Conservation (phyloP, 2,888 invertebrate species). For the Metopia argyrocephala region DNA sequence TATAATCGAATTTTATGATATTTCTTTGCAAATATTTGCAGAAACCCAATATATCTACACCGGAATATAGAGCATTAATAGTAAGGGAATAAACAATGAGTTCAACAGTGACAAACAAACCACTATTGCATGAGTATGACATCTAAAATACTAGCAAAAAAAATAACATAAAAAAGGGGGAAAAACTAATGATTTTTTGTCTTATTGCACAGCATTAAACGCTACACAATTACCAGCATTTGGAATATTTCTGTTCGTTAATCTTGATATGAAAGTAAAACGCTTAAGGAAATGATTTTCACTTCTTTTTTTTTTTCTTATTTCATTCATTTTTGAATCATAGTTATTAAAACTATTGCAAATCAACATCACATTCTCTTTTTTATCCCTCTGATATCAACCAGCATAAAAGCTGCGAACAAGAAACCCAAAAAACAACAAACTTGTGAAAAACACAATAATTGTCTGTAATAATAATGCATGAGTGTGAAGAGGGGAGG, state of each 20-base stretch:
- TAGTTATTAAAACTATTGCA: conserved; percentile 19
- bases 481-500: not conserved
- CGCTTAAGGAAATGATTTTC: conserved; percentile 59
- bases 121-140: too few species aligned
- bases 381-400: not conserved
- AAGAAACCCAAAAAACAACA: conserved; percentile 4
- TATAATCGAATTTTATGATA: too few species aligned
- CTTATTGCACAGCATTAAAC: not conserved
- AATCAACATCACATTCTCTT: not conserved
- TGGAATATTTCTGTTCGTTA: conserved; percentile 4
- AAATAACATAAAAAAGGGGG: not conserved
- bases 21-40: too few species aligned
- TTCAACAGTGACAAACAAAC: not conserved
- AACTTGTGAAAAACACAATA: conserved; percentile 3
- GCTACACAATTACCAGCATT: conserved; percentile 13
- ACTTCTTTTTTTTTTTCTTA: not conserved
- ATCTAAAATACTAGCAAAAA: too few species aligned
- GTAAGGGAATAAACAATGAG: not conserved
- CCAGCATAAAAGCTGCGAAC: not conserved
- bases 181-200: not conserved
- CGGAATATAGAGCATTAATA: not conserved
- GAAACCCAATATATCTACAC: too few species aligned
- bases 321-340: not conserved
- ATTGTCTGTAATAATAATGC: conserved; percentile 17
- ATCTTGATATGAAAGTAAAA: conserved; percentile 14